Base-by-base conservation (phyloP, 1,140 invertebrate species). In the Dendrolimus kikuchii region DNA sequence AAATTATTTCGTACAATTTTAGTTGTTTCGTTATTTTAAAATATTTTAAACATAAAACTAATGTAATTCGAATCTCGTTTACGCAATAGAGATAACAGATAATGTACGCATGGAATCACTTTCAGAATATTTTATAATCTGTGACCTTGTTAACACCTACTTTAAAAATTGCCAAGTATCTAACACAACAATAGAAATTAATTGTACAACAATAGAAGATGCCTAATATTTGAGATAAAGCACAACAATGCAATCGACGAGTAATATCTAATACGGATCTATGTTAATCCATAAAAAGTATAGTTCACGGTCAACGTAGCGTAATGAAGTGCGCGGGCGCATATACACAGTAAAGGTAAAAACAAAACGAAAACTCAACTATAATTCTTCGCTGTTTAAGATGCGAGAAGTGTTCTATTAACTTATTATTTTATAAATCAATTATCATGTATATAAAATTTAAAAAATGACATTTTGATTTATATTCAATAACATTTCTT, bases 291-390 rank as follows among this genome's bases (percentile, higher is more conserved):
- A 75, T 74, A 79, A 79, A 79, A 78, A 77, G 64, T 73, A 80
- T 78, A 83, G 80, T 81, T 79, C 80, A 81, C 68, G 77, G 77
- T 60, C 76, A 71, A 55, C 53, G 48, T 52, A n/a, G 56, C 53
- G 58, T 58, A 62, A 60, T 57, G 58, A 73, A 63, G 64, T 61
- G 61, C 62, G 58, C 59, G 52, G 48, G 48, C 58, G 51, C 60
- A 57, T 50, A 57, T 23, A 23, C 23, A 23, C 23, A 23, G 23
- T 23, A 23, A 23, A 23, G 23, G 23, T 23, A 23, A 23, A 23
- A 23, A 23, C 23, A 23, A 23, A 23, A 23, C 3, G 23, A 23
- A 23, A 23, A 23, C 23, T 23, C 23, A 23, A 23, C 23, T 23
- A 23, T 23, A 23, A 23, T 23, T 23, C 23, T 23, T 23, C 23